These are phyloP conservation scores for Ptychobarbus kaznakovi DNA, from an alignment of 2,797 vertebrate genomes.

Conservation along the genomic window DNA sequence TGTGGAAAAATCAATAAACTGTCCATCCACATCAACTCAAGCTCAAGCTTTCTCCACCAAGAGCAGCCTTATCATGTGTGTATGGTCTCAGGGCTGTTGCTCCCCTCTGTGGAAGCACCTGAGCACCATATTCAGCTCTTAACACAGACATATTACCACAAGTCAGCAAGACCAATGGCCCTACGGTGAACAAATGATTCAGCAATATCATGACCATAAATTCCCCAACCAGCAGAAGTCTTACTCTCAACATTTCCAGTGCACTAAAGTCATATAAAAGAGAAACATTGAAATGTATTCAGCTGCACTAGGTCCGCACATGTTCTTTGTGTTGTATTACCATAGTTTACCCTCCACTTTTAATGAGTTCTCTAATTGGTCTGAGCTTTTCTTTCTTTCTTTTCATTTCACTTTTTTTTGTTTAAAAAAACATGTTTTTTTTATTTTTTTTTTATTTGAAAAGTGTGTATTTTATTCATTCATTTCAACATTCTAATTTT, in stretches of 20 bases:
- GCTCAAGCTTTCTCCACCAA: background rate
- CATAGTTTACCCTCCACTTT: background rate
- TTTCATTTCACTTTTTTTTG: too few species aligned
- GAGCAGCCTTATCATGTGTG: constrained; percentile 20
- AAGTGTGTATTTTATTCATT: too few species aligned
- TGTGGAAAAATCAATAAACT: constrained; percentile 24
- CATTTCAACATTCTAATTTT: too few species aligned
- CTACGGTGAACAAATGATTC: constrained; percentile 49
- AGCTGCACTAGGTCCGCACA: constrained; percentile 2
- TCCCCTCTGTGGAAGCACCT: background rate
- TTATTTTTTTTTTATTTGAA: too few species aligned
- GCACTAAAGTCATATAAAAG: constrained; percentile 27
- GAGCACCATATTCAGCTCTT: constrained; percentile 41
- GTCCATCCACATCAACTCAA: constrained; percentile 35
- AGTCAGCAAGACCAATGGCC: constrained; percentile 50
- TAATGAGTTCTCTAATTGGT: background rate
- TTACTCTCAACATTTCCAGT: constrained; percentile 33
- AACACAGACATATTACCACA: constrained; percentile 53
- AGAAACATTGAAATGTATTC: background rate
- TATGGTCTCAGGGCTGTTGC: constrained; percentile 13
- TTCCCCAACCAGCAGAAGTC: constrained; percentile 28
- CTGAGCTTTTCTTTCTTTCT: background rate
- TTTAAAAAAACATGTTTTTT: too few species aligned
- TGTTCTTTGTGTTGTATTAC: background rate
- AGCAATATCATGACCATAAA: constrained; percentile 51